Evolutionary conservation across 2,888 invertebrate genomes (phyloP).

Genomic region (Patella depressa): DNA sequence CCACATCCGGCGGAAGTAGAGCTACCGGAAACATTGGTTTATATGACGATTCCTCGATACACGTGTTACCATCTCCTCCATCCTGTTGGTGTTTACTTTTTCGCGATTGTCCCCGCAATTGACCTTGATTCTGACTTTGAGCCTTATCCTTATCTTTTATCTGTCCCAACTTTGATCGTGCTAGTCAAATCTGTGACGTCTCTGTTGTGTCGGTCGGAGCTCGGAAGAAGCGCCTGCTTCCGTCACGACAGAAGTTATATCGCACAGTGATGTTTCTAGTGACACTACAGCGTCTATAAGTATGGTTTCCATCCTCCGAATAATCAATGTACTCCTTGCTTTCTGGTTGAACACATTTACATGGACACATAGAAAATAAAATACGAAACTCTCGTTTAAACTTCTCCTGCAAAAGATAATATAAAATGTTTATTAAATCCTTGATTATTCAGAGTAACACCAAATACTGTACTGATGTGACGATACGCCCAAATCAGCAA

Average conservation of each 20-base stretch:
- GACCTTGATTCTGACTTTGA: not conserved
- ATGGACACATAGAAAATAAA: constrained; percentile 37
- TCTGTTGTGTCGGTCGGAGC: constrained; percentile 22
- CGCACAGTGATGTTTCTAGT: constrained; percentile 20
- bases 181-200: constrained; percentile 23
- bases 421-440: too few species aligned
- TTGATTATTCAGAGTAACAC: too few species aligned
- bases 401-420: constrained; percentile 42
- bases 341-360: constrained; percentile 21
- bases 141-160: not conserved
- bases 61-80: not conserved
- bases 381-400: constrained; percentile 48
- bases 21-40: constrained; percentile 1
- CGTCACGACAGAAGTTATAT: constrained; percentile 20
- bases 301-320: constrained; percentile 19
- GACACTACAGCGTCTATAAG: constrained; percentile 20
- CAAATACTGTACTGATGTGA: too few species aligned
- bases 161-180: not conserved
- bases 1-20: not conserved
- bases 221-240: constrained; percentile 19
- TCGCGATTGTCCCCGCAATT: not conserved
- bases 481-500: too few species aligned
- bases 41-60: not conserved
- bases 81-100: not conserved
- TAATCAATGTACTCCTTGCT: constrained; percentile 19